Evolutionary conservation across 2,888 invertebrate species (phyloP), one percentile per base, ranked within the genome.

Genomic region (Chesias legatella): DNA sequence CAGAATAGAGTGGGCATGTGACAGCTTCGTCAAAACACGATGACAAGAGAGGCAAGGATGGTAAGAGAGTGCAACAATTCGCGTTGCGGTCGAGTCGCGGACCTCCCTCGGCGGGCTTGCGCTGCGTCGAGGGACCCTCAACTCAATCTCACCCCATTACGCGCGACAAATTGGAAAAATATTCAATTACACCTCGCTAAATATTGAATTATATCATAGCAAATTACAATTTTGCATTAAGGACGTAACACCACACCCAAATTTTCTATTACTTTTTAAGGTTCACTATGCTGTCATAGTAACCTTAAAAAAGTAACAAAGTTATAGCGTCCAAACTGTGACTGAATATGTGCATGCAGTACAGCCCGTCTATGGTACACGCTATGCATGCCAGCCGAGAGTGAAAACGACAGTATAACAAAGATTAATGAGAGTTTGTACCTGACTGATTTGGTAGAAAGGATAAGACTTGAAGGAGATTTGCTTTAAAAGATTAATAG

Each of bases 91-190:
- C 36, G 46, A 32, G 42, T 33, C 25, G 31, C 30, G 48, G 33
- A 43, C 34, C 59, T 58, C 59, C 53, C 60, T 56, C 58, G 50
- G 54, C 51, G 55, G 60, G 58, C 59, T 53, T 62, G 59, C 67
- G 62, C 58, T 62, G 59, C 67, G 62, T 58, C 56, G 60, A 66
- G 83, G 84, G 81, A 73, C 75, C 83, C 77, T 79, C 84, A 81
- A 86, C 85, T 85, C 88, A 88, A 88, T 88, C 88, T 86, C 83
- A 85, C 79, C 82, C 86, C 83, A 88, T 88, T 88, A 86, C 84
- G 78, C 77, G 79, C 83, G 81, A 84, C 88, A 88, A 88, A 88
- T 88, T 88, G 88, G 86, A 88, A 88, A 88, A 88, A 88, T 88
- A 88, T 88, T 88, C 86, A 86, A 88, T 88, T 88, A 88, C 83